Percentiles rank a stretch among this genome's conserved stretches.
Evolutionary conservation across 2,888 invertebrate species (phyloP).

Genomic region (Petrolisthes cinctipes): DNA sequence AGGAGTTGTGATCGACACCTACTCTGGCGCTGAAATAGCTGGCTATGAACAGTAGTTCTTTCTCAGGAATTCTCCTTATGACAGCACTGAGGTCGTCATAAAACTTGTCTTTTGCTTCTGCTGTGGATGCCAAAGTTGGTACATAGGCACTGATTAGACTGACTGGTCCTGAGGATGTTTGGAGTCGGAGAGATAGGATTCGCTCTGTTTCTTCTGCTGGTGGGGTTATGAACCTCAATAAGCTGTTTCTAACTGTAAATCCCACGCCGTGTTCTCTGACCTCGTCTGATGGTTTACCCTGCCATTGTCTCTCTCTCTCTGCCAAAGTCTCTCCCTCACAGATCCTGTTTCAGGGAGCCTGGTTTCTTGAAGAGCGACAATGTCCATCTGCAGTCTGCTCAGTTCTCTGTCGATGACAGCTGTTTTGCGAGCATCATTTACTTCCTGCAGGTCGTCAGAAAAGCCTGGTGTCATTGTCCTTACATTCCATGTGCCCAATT

Average conservation of each 20-base stretch:
- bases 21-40: too few relatives aligned
- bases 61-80: too few relatives aligned
- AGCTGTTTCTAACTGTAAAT: too few relatives aligned
- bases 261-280: background rate
- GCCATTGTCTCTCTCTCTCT: too few relatives aligned
- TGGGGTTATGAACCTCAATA: too few relatives aligned
- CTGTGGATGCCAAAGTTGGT: too few relatives aligned
- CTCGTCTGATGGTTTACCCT: background rate
- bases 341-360: background rate
- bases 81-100: too few relatives aligned
- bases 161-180: background rate
- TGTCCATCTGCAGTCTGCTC: background rate
- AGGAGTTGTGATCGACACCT: too few relatives aligned
- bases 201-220: background rate
- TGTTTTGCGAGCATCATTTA: background rate
- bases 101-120: too few relatives aligned
- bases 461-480: slow-evolving; percentile 7
- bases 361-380: background rate
- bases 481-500: slow-evolving; percentile 7
- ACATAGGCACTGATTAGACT: background rate
- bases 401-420: background rate
- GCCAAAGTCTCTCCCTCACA: too few relatives aligned
- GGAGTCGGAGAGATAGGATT: background rate
- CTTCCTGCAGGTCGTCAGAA: background rate
- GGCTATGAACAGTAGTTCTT: too few relatives aligned